Conservation (phyloP, 2,797 vertebrate species). For the Pampus argenteus region DNA sequence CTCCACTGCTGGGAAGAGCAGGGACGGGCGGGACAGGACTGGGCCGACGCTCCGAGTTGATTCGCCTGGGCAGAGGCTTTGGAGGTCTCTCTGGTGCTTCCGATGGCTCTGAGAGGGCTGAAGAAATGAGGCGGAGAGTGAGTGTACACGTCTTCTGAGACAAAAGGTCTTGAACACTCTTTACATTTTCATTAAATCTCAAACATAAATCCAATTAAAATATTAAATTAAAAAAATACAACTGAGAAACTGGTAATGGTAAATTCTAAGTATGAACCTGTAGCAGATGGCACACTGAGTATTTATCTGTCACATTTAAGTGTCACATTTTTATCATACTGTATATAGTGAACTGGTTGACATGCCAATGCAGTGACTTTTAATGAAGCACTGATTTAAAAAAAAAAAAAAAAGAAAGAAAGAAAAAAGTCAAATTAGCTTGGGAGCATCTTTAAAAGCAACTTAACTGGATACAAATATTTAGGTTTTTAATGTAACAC, state of each 20-base stretch:
- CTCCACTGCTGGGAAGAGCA: slow-evolving; percentile 17
- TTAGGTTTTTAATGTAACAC: slow-evolving; percentile 23
- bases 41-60: slow-evolving; percentile 93
- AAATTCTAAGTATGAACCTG: neutral
- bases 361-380: slow-evolving; percentile 41
- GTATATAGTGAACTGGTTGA: slow-evolving; percentile 27
- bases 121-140: neutral
- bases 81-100: slow-evolving; percentile 96
- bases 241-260: neutral
- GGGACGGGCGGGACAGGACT: slow-evolving; percentile 76
- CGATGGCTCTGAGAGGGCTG: slow-evolving; percentile 86
- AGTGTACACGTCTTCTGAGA: neutral
- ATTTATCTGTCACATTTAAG: neutral
- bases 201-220: neutral
- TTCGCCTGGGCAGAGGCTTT: slow-evolving; percentile 93
- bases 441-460: slow-evolving; percentile 29
- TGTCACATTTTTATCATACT: slow-evolving; percentile 2
- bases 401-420: too few relatives aligned
- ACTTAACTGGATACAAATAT: slow-evolving; percentile 43
- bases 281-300: neutral
- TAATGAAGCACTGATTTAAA: too few relatives aligned
- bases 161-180: neutral
- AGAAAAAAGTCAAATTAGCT: too few relatives aligned
- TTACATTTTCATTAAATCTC: neutral
- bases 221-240: neutral